Percentiles rank a stretch among this genome's conserved stretches.
These are phyloP conservation scores for Gari tellinella DNA, from an alignment of 2,888 invertebrate species.

Conservation along the genomic window DNA sequence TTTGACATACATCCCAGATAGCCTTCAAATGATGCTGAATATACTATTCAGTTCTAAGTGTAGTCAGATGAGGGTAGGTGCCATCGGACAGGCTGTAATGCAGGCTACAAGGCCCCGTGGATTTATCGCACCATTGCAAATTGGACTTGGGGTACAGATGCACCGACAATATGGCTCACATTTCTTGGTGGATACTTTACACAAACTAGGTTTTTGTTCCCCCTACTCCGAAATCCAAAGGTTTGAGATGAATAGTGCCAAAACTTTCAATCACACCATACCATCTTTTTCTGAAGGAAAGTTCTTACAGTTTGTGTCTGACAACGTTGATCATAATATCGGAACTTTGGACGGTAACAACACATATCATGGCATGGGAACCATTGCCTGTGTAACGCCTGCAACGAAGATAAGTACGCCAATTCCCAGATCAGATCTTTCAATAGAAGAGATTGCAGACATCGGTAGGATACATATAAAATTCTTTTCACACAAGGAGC, in stretches of 20 bases:
- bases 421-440: background rate
- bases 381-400: constrained; percentile 13
- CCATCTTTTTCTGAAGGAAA: too few species aligned
- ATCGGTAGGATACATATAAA: constrained; percentile 9
- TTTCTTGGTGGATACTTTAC: constrained; percentile 64
- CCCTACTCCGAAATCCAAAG: constrained; percentile 42
- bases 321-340: constrained; percentile 26
- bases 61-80: constrained; percentile 34
- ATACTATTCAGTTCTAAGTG: too few species aligned
- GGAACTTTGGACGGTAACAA: constrained; percentile 5
- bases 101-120: constrained; percentile 58
- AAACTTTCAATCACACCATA: background rate
- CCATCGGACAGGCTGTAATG: constrained; percentile 62
- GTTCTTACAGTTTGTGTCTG: constrained; percentile 14
- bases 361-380: constrained; percentile 24
- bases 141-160: constrained; percentile 64
- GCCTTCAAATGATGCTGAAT: too few species aligned
- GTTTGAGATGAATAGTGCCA: constrained; percentile 19
- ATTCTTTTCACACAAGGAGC: background rate
- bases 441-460: background rate
- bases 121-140: constrained; percentile 58
- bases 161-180: constrained; percentile 66
- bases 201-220: constrained; percentile 59
- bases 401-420: background rate
- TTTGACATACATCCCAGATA: too few species aligned